phyloP scores from a whole-genome alignment of 1,140 invertebrate genomes.

The Chelonus insularis region DNA sequence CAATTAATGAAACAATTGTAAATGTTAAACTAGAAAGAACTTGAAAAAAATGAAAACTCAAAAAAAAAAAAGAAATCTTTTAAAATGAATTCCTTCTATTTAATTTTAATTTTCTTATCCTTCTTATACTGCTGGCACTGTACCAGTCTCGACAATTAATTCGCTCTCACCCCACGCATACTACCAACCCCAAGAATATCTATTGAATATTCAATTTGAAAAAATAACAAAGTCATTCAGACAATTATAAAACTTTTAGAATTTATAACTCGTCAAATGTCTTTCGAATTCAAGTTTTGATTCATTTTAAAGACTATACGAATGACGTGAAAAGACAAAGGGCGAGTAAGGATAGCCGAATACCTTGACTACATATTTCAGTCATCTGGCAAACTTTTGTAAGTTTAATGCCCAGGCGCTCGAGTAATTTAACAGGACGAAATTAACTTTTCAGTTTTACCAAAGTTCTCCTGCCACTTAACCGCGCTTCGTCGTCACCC shows the following conservation, averaged over 20 bases:
- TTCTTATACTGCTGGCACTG: not conserved
- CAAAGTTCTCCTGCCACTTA: constrained; percentile 51
- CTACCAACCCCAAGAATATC: not conserved
- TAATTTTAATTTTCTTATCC: too few relatives aligned
- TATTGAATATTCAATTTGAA: not conserved
- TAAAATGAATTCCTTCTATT: too few relatives aligned
- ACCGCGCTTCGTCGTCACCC: constrained; percentile 23
- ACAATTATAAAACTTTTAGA: constrained; percentile 11
- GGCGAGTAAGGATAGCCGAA: not conserved
- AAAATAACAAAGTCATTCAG: not conserved
- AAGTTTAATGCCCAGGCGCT: constrained; percentile 56
- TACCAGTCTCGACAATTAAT: not conserved
- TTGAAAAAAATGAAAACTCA: too few relatives aligned
- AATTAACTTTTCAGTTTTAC: constrained; percentile 60
- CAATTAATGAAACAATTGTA: too few relatives aligned
- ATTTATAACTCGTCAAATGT: constrained; percentile 18
- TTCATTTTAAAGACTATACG: not conserved
- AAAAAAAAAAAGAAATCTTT: too few relatives aligned
- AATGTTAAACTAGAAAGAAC: too few relatives aligned
- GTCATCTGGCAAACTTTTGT: constrained; percentile 55
- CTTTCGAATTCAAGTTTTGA: constrained; percentile 20
- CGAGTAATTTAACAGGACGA: constrained; percentile 59
- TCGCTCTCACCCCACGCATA: not conserved
- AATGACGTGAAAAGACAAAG: not conserved
- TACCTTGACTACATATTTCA: constrained; percentile 49